Base-by-base conservation (phyloP, 2,113 vertebrate genomes). In the Otis tarda region DNA sequence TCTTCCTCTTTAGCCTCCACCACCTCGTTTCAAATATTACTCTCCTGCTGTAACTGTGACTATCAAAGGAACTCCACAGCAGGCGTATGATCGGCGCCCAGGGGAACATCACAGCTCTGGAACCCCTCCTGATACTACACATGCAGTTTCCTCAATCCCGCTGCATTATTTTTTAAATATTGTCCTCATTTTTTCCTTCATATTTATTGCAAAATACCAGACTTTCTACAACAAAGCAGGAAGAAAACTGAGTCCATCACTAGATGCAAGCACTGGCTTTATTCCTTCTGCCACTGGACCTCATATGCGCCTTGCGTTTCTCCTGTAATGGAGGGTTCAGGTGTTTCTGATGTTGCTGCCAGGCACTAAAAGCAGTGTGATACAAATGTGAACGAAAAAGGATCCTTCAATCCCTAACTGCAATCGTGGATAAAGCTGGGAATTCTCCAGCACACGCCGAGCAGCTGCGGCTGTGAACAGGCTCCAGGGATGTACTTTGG, bases 381-480 rank as follows among this genome's bases (percentile, higher is more conserved):
- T 89, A 91, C 41, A 85, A 94, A 87, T 87, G 59, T 77, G 78
- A 91, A 65, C 80, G 61, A 69, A 95, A 96, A 93, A 83, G 59
- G 70, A 89, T 88, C 59, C 81, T 91, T 92, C 90, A 0, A 76
- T 84, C 75, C 74, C 61, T 87, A 74, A 87, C 81, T 87, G 74
- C 67, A 87, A 28, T 87, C 0, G 0, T 0, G 14, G 87, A 87
- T 94, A 96, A 96, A 95, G 91, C 94, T 95, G 94, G 94, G 96
- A 94, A 94, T 92, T 94, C 89, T 97, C 95, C 83, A 95, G 86
- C 90, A 43, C 81, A 56, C 57, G 15, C 74, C 5, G 21, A 97
- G 95, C 96, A 97, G 96, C 96, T 97, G 96, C 95, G 95, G 95
- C 94, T 53, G 70, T 61, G 92, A 96, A 91, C 93, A 87, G 94